phyloP scores from a whole-genome alignment of 2,113 vertebrate species.

The Poeciliopsis prolifica region DNA sequence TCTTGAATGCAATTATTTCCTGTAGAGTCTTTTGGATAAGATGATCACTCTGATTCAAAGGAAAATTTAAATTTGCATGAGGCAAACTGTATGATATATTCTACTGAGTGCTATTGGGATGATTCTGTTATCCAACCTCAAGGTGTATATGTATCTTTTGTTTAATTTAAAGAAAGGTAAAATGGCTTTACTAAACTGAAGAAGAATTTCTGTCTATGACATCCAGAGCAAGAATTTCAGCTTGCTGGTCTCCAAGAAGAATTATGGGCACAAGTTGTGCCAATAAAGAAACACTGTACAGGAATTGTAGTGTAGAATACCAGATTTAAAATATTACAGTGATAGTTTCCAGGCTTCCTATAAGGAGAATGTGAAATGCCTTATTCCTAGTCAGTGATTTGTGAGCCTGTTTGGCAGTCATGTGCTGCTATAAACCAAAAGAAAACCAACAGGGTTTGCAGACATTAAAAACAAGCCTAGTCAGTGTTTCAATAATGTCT shows the following conservation, averaged over 20 bases:
- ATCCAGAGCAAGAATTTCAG: background rate
- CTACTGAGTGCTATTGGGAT: too few relatives aligned
- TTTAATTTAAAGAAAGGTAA: background rate
- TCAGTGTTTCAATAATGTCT: background rate
- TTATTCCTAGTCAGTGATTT: background rate
- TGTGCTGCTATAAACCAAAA: background rate
- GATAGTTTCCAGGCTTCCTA: background rate
- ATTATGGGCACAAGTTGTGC: background rate
- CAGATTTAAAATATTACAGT: background rate
- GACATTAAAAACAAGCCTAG: background rate
- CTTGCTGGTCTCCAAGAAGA: background rate
- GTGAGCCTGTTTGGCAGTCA: background rate
- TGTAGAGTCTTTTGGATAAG: conserved; percentile 6
- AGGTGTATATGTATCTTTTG: background rate
- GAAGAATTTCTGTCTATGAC: background rate
- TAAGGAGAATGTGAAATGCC: background rate
- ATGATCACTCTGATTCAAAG: conserved; percentile 24
- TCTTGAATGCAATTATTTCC: conserved; percentile 39
- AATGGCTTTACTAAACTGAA: background rate
- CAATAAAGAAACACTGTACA: background rate
- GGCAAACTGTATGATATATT: background rate
- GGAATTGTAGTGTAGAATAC: background rate
- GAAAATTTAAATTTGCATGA: background rate
- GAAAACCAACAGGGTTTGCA: background rate
- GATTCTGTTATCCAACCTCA: background rate